Base-by-base conservation (phyloP, 2,888 invertebrate genomes). In the Crocallis elinguaria region DNA sequence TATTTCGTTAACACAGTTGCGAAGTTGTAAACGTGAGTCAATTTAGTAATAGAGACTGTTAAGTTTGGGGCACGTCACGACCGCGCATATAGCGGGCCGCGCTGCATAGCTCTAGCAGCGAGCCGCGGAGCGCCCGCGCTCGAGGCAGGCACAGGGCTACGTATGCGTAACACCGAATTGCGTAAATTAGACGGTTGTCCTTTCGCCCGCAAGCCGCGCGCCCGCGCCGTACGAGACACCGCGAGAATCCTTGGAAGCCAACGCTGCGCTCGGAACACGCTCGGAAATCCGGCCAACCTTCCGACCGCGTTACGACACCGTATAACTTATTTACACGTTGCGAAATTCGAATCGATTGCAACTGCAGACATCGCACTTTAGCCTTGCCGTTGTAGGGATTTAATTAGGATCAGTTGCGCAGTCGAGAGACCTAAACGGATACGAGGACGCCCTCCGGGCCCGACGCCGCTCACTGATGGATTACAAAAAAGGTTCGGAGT, bases 241-340 rank as follows among this genome's bases (percentile, higher is more conserved):
- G 78, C 77, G 86, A 86, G 87, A 88, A 88, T 88, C 88, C 88
- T 88, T 85, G 85, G 88, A 86, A 88, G 88, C 86, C 88, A 77
- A n/a, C n/a, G n/a, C n/a, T n/a, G 77, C 81, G 88, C 77, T 88
- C 87, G 84, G 86, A 87, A 85, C 87, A 84, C 84, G 88, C 87
- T 88, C 90, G 90, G 90, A 91, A 91, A 91, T 91, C 90, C 90
- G 90, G 90, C 90, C 90, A 90, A 90, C 90, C 90, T 90, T 90
- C 90, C 90, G 89, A 89, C 86, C 82, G 82, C 82, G 79, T 91
- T 91, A 89, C 90, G 84, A 90, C 90, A 91, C 84, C 79, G 84
- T 83, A 83, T 88, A 88, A 88, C 88, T 89, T 88, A 88, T 88
- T 88, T 88, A 88, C 86, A 84, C 82, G 84, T 90, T 90, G 90